A percentile compares a stretch with the other conserved stretches of the same genome.
Conservation (phyloP, 1,140 invertebrate genomes). For the Lethrus apterus region DNA sequence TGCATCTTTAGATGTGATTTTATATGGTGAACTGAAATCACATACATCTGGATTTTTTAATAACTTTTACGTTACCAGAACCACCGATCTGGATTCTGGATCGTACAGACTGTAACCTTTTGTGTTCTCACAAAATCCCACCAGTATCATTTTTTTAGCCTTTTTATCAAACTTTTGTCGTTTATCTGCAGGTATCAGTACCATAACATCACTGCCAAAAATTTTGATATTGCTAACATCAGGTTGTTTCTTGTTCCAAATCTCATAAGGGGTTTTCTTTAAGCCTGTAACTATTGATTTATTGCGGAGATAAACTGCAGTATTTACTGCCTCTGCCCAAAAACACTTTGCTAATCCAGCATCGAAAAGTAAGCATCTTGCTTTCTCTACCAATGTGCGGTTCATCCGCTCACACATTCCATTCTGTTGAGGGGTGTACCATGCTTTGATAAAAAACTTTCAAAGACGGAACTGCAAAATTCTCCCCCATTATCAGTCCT, state of each 20-base stretch:
- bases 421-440: constrained; percentile 41
- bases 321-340: constrained; percentile 40
- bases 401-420: constrained; percentile 39
- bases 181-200: constrained; percentile 28
- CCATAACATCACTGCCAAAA: constrained; percentile 28
- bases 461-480: constrained; percentile 27
- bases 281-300: constrained; percentile 4
- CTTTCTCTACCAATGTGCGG: constrained; percentile 35
- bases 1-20: too few species aligned
- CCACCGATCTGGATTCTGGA: too few species aligned
- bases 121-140: constrained; percentile 29
- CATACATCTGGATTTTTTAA: too few species aligned
- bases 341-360: constrained; percentile 28
- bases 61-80: too few species aligned
- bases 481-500: constrained; percentile 28
- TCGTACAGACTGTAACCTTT: constrained; percentile 30
- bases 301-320: constrained; percentile 36
- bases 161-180: constrained; percentile 33
- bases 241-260: constrained; percentile 21
- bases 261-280: constrained; percentile 23
- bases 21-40: too few species aligned
- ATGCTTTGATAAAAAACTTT: constrained; percentile 24
- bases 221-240: constrained; percentile 27
- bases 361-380: constrained; percentile 33
- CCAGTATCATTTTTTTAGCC: constrained; percentile 27